Conservation (phyloP, 2,888 invertebrate genomes). For the Drosophila histrio region DNA sequence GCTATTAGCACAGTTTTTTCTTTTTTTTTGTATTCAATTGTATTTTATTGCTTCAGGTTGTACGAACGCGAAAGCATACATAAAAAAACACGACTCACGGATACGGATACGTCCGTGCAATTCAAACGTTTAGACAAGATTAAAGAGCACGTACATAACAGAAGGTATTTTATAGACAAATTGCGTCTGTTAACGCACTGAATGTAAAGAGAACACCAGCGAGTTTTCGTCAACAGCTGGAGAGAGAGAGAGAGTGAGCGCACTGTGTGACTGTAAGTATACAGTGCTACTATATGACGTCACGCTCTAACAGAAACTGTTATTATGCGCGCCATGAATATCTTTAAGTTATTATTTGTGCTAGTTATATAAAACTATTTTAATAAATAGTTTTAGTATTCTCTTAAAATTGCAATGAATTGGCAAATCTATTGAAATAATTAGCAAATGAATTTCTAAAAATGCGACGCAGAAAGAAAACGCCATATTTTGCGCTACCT, state of each 20-base stretch:
- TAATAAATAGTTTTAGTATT: background rate
- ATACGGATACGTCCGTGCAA: background rate
- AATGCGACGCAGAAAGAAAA: background rate
- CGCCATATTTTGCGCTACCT: background rate
- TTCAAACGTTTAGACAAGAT: background rate
- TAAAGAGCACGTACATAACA: background rate
- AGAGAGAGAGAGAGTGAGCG: background rate
- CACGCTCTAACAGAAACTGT: background rate
- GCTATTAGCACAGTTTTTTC: slow-evolving; percentile 17
- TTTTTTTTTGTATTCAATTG: slow-evolving; percentile 4
- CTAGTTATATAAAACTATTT: no score
- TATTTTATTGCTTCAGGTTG: slow-evolving; percentile 2
- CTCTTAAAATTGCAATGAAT: no score
- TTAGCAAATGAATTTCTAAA: background rate
- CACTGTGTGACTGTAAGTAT: background rate
- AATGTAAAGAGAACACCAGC: background rate
- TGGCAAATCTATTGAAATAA: no score
- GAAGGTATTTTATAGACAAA: background rate
- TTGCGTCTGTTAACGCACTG: background rate
- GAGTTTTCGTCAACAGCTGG: background rate
- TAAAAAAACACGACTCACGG: slow-evolving; percentile 3
- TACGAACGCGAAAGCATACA: slow-evolving; percentile 4
- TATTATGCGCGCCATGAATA: no score
- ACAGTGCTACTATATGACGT: background rate
- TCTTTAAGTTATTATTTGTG: no score